Conservation (phyloP, 2,888 invertebrate genomes). For the Rambutsinella grinnellia region DNA sequence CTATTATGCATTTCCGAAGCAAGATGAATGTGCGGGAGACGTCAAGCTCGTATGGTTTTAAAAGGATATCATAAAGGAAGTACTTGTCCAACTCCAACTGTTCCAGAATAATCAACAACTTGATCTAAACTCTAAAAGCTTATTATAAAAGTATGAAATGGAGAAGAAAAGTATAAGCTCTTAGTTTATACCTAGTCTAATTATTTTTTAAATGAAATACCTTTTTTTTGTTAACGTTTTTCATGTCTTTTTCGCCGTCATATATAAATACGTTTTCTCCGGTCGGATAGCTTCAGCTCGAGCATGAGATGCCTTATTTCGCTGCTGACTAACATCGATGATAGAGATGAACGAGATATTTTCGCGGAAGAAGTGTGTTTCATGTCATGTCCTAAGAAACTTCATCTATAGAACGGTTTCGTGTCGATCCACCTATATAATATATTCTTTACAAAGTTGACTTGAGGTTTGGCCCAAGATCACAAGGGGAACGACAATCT, state of each 20-base stretch:
- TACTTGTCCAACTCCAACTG: too few relatives aligned
- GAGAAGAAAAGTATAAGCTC: too few relatives aligned
- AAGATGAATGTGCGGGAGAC: too few relatives aligned
- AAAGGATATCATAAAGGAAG: too few relatives aligned
- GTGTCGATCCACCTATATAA: background rate
- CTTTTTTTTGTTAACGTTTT: slow-evolving; percentile 7
- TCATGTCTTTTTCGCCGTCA: slow-evolving; percentile 4
- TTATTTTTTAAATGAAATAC: background rate
- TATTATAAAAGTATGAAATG: background rate
- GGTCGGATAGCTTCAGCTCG: slow-evolving; percentile 22
- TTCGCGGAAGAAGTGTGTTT: slow-evolving; percentile 35
- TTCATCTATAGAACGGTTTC: too few relatives aligned
- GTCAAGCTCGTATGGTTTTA: too few relatives aligned
- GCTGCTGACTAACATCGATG: slow-evolving; percentile 28
- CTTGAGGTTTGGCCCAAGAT: slow-evolving; percentile 26
- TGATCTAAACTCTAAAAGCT: background rate
- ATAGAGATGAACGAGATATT: background rate
- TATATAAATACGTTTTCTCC: slow-evolving; percentile 20
- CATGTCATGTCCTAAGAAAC: slow-evolving; percentile 32
- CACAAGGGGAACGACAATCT: slow-evolving; percentile 4
- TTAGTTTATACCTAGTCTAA: background rate
- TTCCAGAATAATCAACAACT: slow-evolving; percentile 14
- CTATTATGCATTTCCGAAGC: too few relatives aligned
- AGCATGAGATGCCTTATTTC: slow-evolving; percentile 29
- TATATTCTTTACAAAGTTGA: slow-evolving; percentile 8